Evolutionary conservation across 1,140 invertebrate genomes (phyloP).

Genomic region (Gryon sp.): DNA sequence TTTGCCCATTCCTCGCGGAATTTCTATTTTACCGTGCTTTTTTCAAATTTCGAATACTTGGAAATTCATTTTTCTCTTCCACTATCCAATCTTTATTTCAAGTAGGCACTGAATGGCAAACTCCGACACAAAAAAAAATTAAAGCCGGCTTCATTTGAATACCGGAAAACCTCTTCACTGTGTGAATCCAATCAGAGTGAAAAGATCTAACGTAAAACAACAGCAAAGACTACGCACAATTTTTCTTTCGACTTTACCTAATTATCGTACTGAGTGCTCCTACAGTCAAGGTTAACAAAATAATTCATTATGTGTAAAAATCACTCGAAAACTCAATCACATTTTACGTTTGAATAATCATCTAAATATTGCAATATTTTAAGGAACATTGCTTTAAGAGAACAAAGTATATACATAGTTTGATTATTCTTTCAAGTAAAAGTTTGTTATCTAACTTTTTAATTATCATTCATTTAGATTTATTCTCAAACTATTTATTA

Average conservation of each 20-base stretch:
- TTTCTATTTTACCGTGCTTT: conserved; percentile 24
- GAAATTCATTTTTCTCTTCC: conserved; percentile 39
- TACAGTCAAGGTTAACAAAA: neutral
- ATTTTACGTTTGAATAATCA: no score
- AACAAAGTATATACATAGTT: no score
- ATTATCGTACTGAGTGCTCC: conserved; percentile 8
- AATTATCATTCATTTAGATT: no score
- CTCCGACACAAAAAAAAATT: conserved; percentile 38
- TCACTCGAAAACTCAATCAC: no score
- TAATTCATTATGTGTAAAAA: conserved; percentile 7
- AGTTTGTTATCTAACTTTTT: no score
- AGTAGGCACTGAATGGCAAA: conserved; percentile 49
- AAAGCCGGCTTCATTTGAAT: conserved; percentile 33
- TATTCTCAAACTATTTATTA: no score
- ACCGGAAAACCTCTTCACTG: conserved; percentile 26
- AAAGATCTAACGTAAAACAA: conserved; percentile 39
- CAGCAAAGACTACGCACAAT: conserved; percentile 4
- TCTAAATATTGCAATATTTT: no score
- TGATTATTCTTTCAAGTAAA: no score
- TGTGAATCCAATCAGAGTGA: conserved; percentile 41
- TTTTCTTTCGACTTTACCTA: conserved; percentile 6
- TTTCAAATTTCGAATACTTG: conserved; percentile 42
- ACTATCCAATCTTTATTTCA: conserved; percentile 46
- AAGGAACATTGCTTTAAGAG: no score
- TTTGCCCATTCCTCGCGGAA: conserved; percentile 12